Evolutionary conservation across 2,113 vertebrate genomes (phyloP).

Genomic region (Crotalus helleri): DNA sequence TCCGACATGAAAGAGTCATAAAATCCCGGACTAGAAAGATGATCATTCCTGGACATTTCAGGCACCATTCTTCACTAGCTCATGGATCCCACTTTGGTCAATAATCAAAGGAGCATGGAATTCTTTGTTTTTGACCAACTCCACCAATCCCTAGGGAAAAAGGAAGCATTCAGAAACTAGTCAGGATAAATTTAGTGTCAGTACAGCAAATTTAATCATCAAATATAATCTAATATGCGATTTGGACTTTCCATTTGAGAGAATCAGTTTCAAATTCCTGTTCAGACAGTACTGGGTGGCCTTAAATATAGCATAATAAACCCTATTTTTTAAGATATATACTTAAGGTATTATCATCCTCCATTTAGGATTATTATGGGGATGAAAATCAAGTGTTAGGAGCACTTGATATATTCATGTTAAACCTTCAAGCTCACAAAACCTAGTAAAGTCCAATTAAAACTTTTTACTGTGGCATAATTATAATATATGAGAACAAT

Average conservation of each 20-base stretch:
- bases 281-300: not conserved
- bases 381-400: not conserved
- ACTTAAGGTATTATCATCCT: not conserved
- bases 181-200: not conserved
- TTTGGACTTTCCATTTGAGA: not conserved
- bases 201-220: not conserved
- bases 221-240: not conserved
- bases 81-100: constrained; percentile 76
- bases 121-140: constrained; percentile 77
- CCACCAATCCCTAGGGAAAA: constrained; percentile 79
- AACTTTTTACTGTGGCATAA: not conserved
- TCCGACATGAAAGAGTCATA: accelerated
- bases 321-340: not conserved
- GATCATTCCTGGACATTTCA: constrained; percentile 29
- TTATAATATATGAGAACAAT: not conserved
- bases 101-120: constrained; percentile 84
- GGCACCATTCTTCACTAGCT: constrained; percentile 87
- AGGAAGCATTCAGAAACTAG: not conserved
- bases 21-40: not conserved
- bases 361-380: not conserved
- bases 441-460: not conserved
- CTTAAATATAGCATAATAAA: not conserved
- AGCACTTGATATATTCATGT: not conserved
- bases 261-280: not conserved
- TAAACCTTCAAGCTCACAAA: not conserved